A percentile compares a stretch with the other conserved stretches of the same genome.
These are phyloP conservation scores for Prionailurus viverrinus DNA, from an alignment of 2,113 vertebrate species.

Conservation along the genomic window DNA sequence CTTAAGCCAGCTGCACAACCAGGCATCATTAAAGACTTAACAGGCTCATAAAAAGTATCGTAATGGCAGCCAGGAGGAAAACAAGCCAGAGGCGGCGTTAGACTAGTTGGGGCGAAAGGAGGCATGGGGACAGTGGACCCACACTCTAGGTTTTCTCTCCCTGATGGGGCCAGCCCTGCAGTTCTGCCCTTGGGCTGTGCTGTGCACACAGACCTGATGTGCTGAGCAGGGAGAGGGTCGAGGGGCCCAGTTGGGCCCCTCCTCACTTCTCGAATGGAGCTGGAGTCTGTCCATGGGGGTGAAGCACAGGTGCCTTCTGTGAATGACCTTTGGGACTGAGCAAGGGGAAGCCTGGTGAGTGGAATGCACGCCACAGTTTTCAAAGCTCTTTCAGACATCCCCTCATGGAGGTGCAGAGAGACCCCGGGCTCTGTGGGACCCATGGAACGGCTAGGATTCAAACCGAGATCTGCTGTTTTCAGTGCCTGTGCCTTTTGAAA, in stretches of 20 bases:
- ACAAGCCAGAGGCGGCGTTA: not conserved
- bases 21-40: conserved; percentile 80
- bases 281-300: not conserved
- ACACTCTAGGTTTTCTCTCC: not conserved
- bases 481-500: not conserved
- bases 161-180: accelerated
- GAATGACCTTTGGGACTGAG: not conserved
- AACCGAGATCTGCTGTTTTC: not conserved
- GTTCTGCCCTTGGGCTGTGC: not conserved
- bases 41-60: conserved; percentile 68
- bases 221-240: not conserved
- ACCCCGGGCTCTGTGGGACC: not conserved
- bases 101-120: not conserved
- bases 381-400: not conserved
- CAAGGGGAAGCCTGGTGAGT: not conserved
- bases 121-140: not conserved
- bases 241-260: not conserved
- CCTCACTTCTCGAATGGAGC: not conserved
- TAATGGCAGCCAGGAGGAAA: conserved; percentile 60
- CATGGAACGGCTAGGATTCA: not conserved
- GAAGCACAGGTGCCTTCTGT: not conserved
- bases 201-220: not conserved
- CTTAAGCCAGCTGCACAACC: conserved; percentile 73
- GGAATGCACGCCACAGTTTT: not conserved
- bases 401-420: not conserved